Conservation (phyloP, 2,113 vertebrate species). For the Xenus cinereus region DNA sequence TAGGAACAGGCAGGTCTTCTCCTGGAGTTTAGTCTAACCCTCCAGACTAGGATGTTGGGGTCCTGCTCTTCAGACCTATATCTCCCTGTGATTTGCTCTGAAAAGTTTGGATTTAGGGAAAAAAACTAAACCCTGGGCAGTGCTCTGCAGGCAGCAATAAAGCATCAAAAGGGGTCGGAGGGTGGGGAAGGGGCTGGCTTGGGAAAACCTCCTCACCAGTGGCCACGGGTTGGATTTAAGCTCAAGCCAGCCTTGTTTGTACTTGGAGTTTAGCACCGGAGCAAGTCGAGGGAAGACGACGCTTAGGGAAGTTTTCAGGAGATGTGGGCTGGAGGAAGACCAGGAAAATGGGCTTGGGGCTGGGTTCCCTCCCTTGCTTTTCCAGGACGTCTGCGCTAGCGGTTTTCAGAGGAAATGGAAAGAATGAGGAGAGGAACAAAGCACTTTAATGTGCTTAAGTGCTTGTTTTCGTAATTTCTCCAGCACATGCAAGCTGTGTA, state of each 20-base stretch:
- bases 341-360: not conserved
- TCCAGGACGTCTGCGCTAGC: not conserved
- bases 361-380: not conserved
- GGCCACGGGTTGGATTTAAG: not conserved
- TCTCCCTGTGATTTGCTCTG: not conserved
- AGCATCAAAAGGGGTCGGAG: not conserved
- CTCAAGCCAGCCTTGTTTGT: not conserved
- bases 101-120: not conserved
- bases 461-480: constrained; percentile 6
- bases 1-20: not conserved
- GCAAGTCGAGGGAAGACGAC: not conserved
- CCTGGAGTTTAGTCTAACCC: not conserved
- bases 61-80: rapidly evolving
- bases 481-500: not conserved
- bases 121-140: not conserved
- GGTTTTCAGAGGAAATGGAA: constrained; percentile 54
- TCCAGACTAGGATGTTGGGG: not conserved
- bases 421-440: constrained; percentile 45
- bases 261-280: not conserved
- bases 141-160: not conserved
- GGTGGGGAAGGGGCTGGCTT: not conserved
- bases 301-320: not conserved
- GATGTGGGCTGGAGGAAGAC: not conserved
- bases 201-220: rapidly evolving
- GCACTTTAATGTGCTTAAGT: constrained; percentile 11